Percentiles rank a stretch among this genome's conserved stretches.
These are phyloP conservation scores for Bombyx mandarina DNA, from an alignment of 1,140 invertebrate species.

Conservation along the genomic window DNA sequence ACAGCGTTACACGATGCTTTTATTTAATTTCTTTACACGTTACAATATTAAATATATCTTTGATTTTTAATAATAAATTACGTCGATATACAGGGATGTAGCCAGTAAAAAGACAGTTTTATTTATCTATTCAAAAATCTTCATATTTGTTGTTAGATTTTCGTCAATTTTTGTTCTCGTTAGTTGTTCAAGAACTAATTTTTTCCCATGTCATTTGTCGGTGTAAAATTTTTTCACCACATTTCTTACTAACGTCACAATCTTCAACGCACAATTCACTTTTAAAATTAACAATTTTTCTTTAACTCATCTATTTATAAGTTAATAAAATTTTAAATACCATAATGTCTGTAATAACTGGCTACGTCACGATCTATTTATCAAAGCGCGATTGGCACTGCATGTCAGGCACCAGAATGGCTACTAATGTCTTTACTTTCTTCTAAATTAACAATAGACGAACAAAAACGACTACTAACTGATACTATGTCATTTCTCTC, in stretches of 20 bases:
- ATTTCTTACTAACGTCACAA: too few species aligned
- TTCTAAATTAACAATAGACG: conserved; percentile 41
- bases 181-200: too few species aligned
- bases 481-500: conserved; percentile 65
- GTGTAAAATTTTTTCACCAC: too few species aligned
- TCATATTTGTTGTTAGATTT: too few species aligned
- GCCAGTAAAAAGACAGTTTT: neutral
- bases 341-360: neutral
- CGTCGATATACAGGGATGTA: conserved; percentile 3
- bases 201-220: too few species aligned
- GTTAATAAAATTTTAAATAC: too few species aligned
- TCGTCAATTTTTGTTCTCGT: too few species aligned
- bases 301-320: too few species aligned
- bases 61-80: conserved; percentile 1
- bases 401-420: conserved; percentile 37
- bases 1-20: conserved; percentile 50
- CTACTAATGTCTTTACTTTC: conserved; percentile 29
- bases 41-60: conserved; percentile 1
- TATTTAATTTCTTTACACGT: conserved; percentile 40
- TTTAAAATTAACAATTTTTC: too few species aligned
- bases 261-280: too few species aligned
- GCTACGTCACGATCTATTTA: conserved; percentile 2
- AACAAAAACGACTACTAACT: conserved; percentile 37
- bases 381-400: conserved; percentile 29
- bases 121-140: neutral